Evolutionary conservation across 2,113 vertebrate genomes (phyloP), one percentile per base, ranked within the genome.

Genomic region (Platichthys flesus): DNA sequence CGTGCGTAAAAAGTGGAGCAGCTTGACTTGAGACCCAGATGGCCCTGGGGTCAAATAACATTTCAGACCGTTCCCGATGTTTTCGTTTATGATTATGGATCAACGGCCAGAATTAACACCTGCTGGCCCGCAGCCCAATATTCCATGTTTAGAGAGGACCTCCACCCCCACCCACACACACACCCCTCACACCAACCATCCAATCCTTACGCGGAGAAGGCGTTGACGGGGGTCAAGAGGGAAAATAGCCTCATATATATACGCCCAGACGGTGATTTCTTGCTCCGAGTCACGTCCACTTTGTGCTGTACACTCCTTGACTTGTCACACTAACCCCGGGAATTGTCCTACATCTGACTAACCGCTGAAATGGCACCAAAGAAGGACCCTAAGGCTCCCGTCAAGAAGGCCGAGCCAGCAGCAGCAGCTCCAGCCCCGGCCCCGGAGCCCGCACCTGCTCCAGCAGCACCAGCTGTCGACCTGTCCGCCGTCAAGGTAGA

Each of bases 191-290:
- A 13, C 12, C 58, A 40, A 18, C 68, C 51, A 75, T 79, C 94
- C 94, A 95, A 95, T 94, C 93, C 84, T 61, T 18, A 83, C 58
- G 3, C 56, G 9, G 58, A 83, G 62, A 64, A 60, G 26, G 59
- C 55, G 60, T 71, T 71, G 84, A 76, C 85, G 84, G 79, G 85
- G 85, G 89, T 82, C 84, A 75, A 79, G 72, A 84, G 82, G 91
- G 82, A 90, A 94, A 92, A 88, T 88, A 93, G 90, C 80, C 80
- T 85, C 80, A 84, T 94, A 95, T 95, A 95, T 94, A 95, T 88
- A 93, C 91, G 74, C 88, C 92, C 90, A 71, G 54, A 31, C 77
- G 61, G 88, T 54, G 81, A 85, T 78, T 73, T 85, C 85, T 67
- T 91, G 66, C 83, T 89, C 84, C 71, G 94, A 94, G 94, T 91